Evolutionary conservation across 2,888 invertebrate species (phyloP), one percentile per base, ranked within the genome.

Genomic region (Cacoxenus indagator): DNA sequence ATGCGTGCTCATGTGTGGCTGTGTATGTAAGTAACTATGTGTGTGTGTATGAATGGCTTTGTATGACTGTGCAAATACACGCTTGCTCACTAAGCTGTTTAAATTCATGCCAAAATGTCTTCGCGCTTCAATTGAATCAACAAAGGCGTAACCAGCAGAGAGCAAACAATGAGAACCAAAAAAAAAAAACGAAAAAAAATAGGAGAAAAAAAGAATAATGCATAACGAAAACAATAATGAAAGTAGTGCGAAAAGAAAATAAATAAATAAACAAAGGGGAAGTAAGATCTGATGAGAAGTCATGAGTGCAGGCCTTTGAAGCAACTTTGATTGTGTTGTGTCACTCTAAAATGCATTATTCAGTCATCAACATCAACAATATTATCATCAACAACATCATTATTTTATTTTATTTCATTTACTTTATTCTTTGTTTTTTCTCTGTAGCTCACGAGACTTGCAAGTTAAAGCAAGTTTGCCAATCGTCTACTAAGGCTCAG

Each of bases 41-140:
- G 31, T 9, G 31, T 31, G 31, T 31, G 31, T 31, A 9, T 31
- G 31, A 17, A 22, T 5, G n/a, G 17, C 5, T 22, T n/a, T 51
- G 3, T 17, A 22, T 51, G 51, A 5, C 51, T 51, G 17, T 51
- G 8, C 22, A 51, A 51, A 51, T 51, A 51, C 17, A 51, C 19
- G 51, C 51, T 22, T 22, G 51, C 51, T 22, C 22, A 51, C 6
- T 26, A 55, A 55, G 55, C 55, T 26, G 24, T 26, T 55, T 27
- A 55, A 24, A 55, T 55, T 55, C 26, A 55, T 55, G 55, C 55
- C 27, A 55, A 55, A 55, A 51, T 22, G 22, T 51, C 22, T 51
- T 51, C 24, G 22, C 51, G 51, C 51, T 51, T 51, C 9, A 51
- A 9, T 51, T 51, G 9, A 51, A 19, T 51, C 22, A 19, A 51